These are phyloP conservation scores for Oscheius sp. DNA, from an alignment of 2,888 invertebrate genomes.

Conservation along the genomic window DNA sequence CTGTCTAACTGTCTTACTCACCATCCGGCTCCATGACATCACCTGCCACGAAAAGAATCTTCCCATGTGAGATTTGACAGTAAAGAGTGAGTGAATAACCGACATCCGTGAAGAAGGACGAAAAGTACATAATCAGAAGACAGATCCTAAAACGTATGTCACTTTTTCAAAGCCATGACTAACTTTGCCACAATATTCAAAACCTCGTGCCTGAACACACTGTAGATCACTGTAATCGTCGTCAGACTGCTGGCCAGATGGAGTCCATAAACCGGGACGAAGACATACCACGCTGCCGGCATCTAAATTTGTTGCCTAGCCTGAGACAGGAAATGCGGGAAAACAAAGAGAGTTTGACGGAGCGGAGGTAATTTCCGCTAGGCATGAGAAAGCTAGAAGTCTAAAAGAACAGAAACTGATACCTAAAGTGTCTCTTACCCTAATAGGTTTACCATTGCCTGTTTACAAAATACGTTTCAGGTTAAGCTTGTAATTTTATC, in stretches of 20 bases:
- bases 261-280: conserved; percentile 17
- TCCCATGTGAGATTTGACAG: conserved; percentile 17
- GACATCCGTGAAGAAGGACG: conserved; percentile 19
- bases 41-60: neutral
- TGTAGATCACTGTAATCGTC: conserved; percentile 16
- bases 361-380: too few relatives aligned
- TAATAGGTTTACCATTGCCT: too few relatives aligned
- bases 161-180: neutral
- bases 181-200: conserved; percentile 20
- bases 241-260: conserved; percentile 20
- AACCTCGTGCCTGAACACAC: conserved; percentile 16
- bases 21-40: neutral
- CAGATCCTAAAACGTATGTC: neutral
- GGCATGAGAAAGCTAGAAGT: too few relatives aligned
- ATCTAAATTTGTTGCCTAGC: neutral
- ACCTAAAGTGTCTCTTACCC: too few relatives aligned
- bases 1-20: neutral
- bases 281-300: conserved; percentile 19
- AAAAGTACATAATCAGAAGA: conserved; percentile 20
- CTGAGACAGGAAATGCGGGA: too few relatives aligned
- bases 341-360: too few relatives aligned
- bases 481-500: too few relatives aligned
- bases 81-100: conserved; percentile 14
- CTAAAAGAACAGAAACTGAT: too few relatives aligned
- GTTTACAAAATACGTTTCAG: too few relatives aligned